Evolutionary conservation across 2,113 vertebrate species (phyloP).

Genomic region (Symphodus melops): DNA sequence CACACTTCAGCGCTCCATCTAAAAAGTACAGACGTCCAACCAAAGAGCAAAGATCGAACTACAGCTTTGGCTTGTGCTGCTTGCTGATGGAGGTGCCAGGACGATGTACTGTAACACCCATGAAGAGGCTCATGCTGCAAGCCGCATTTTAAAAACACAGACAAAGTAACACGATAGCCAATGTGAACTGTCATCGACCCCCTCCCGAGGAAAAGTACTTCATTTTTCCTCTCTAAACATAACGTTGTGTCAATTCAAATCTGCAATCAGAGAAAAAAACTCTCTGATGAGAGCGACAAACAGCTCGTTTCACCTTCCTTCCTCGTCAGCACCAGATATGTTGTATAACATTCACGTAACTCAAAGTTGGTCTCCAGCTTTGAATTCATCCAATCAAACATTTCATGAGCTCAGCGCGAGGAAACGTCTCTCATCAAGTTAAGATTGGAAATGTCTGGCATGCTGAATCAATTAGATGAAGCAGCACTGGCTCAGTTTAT

Average conservation of each 20-base stretch:
- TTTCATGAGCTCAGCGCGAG: not conserved
- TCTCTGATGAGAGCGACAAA: not conserved
- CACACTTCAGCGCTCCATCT: too few species aligned
- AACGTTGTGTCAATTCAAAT: not conserved
- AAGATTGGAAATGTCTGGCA: constrained; percentile 29
- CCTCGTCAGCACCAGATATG: constrained; percentile 1
- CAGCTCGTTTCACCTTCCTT: not conserved
- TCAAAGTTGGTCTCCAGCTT: constrained; percentile 2
- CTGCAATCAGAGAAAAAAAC: not conserved
- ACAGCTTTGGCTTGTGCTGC: too few species aligned
- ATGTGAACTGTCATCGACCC: not conserved
- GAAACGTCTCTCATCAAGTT: not conserved
- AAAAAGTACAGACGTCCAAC: too few species aligned
- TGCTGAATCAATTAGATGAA: constrained; percentile 44
- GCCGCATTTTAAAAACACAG: too few species aligned
- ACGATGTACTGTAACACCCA: too few species aligned
- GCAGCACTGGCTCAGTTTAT: constrained; percentile 24
- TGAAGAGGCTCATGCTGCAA: too few species aligned
- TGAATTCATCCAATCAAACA: constrained; percentile 10
- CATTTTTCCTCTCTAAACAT: not conserved
- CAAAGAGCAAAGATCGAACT: too few species aligned
- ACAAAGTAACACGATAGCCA: too few species aligned
- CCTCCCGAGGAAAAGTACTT: not conserved
- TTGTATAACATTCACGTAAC: constrained; percentile 4
- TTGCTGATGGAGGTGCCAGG: too few species aligned